phyloP scores from a whole-genome alignment of 2,888 invertebrate genomes.

The Anoplius nigerrimus region DNA sequence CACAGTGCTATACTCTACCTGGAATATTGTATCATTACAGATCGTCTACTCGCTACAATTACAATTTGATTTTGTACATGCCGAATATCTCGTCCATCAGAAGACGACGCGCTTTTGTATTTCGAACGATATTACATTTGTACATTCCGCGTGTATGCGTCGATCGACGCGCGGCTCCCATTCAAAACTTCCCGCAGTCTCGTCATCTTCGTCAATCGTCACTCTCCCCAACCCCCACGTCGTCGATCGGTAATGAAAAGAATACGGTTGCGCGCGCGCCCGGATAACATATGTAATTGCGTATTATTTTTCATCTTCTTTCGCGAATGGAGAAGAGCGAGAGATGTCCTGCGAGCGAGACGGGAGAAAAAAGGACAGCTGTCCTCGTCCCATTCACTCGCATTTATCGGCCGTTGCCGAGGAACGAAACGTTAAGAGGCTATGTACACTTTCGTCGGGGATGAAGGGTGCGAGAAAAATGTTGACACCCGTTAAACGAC shows the following conservation, averaged over 20 bases:
- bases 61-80: conserved; percentile 68
- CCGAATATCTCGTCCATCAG: conserved; percentile 60
- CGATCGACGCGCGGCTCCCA: too few relatives aligned
- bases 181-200: too few relatives aligned
- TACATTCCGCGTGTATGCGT: conserved; percentile 3
- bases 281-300: background rate
- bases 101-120: conserved; percentile 48
- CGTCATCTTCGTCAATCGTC: background rate
- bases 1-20: conserved; percentile 60
- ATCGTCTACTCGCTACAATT: conserved; percentile 65
- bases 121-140: conserved; percentile 9
- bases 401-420: conserved; percentile 15
- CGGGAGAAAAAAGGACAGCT: conserved; percentile 12
- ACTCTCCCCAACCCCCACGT: background rate
- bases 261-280: background rate
- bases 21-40: conserved; percentile 66
- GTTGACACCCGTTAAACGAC: background rate
- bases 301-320: background rate
- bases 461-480: conserved; percentile 13
- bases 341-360: conserved; percentile 28
- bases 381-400: conserved; percentile 17
- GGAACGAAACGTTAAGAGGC: conserved; percentile 31
- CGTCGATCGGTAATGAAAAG: background rate
- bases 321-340: conserved; percentile 22
- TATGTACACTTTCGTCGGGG: conserved; percentile 45